Conservation (phyloP, 2,888 invertebrate species). For the Athalia cordata region DNA sequence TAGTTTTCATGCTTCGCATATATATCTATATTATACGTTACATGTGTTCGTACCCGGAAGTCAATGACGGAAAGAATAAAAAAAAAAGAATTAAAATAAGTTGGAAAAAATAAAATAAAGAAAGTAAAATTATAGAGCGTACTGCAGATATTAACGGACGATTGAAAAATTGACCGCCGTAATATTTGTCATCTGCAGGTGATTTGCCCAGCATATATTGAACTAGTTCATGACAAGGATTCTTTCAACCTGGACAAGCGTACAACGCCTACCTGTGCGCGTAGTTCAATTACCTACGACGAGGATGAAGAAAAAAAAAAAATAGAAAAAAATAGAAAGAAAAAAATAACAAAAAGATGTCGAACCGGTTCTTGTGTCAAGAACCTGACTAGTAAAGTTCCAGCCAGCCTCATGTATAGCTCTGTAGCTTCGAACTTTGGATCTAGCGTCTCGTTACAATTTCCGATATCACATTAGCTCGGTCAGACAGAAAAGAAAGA, state of each 20-base stretch:
- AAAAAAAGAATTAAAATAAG: too few relatives aligned
- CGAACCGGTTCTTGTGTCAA: constrained; percentile 41
- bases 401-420: constrained; percentile 21
- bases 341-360: constrained; percentile 31
- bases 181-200: neutral
- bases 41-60: too few relatives aligned
- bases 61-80: too few relatives aligned
- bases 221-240: neutral
- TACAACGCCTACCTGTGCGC: neutral
- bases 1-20: too few relatives aligned
- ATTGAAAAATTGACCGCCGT: too few relatives aligned
- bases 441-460: constrained; percentile 19
- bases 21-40: too few relatives aligned
- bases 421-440: constrained; percentile 7
- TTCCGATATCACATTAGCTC: neutral
- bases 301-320: neutral
- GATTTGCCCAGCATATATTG: neutral
- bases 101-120: too few relatives aligned
- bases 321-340: neutral
- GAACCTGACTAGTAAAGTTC: constrained; percentile 26
- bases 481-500: neutral
- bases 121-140: too few relatives aligned
- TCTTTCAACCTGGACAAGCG: neutral
- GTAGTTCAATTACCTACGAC: constrained; percentile 31
- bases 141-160: too few relatives aligned